Evolutionary conservation across 2,113 vertebrate species (phyloP).

Genomic region (Austrofundulus limnaeus): DNA sequence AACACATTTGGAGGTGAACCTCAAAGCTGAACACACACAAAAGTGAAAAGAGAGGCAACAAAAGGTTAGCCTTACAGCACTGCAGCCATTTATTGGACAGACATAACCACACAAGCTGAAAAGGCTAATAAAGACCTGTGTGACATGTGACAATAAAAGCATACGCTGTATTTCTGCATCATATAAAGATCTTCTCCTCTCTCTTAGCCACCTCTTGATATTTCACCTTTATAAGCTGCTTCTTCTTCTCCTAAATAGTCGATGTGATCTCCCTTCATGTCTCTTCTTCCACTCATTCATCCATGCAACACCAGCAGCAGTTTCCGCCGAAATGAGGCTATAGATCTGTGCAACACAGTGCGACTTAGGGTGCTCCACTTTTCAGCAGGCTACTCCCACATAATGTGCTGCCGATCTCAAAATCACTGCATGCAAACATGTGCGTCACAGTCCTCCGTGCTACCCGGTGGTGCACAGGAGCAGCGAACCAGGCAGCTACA

Average conservation of each 20-base stretch:
- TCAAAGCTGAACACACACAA: constrained; percentile 37
- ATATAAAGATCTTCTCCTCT: not conserved
- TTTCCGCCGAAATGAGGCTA: constrained; percentile 35
- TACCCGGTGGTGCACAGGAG: not conserved
- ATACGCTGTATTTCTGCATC: not conserved
- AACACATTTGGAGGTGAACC: constrained; percentile 17
- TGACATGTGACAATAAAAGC: constrained; percentile 1
- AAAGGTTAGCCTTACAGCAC: constrained; percentile 24
- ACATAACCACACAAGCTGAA: constrained; percentile 11
- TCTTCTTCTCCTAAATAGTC: constrained; percentile 23
- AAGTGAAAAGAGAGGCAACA: constrained; percentile 38
- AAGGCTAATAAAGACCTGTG: no score
- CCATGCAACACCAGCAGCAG: constrained; percentile 32
- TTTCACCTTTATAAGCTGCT: constrained; percentile 4
- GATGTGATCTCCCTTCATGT: constrained; percentile 1
- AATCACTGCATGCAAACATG: constrained; percentile 9
- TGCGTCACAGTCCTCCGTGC: constrained; percentile 1
- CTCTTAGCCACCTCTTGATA: not conserved
- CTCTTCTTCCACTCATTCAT: constrained; percentile 35
- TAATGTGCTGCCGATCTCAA: constrained; percentile 15
- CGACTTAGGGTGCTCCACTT: constrained; percentile 57
- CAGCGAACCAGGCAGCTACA: not conserved
- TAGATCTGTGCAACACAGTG: constrained; percentile 31
- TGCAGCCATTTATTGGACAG: constrained; percentile 14
- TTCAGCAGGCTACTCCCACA: constrained; percentile 40